These are phyloP conservation scores for Podarcis lilfordi DNA, from an alignment of 2,797 vertebrate species.

Conservation along the genomic window DNA sequence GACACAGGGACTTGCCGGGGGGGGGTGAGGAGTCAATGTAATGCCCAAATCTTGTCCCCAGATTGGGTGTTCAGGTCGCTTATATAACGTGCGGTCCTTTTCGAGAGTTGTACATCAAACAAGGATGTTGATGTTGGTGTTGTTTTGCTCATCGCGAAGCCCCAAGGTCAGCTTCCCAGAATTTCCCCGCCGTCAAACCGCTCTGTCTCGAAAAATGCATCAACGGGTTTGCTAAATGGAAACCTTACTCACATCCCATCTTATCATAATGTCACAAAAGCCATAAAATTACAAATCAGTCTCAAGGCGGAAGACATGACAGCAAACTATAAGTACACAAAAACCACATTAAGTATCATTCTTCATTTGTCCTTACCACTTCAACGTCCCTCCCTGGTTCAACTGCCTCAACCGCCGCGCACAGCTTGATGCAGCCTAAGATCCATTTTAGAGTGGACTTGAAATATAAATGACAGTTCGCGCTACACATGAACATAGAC, in stretches of 20 bases:
- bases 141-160: conserved; percentile 68
- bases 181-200: conserved; percentile 55
- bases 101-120: conserved; percentile 56
- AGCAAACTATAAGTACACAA: conserved; percentile 90
- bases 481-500: conserved; percentile 87
- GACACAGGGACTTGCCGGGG: fast-evolving
- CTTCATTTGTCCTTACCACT: conserved; percentile 85
- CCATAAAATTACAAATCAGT: conserved; percentile 84
- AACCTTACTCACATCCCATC: conserved; percentile 74
- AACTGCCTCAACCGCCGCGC: conserved; percentile 63
- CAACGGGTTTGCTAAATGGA: conserved; percentile 82
- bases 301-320: conserved; percentile 85
- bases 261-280: conserved; percentile 80
- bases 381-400: conserved; percentile 77
- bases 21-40: background rate
- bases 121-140: conserved; percentile 18
- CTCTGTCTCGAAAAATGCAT: conserved; percentile 70
- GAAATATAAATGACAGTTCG: conserved; percentile 91
- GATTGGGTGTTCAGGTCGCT: conserved; percentile 54
- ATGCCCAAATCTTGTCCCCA: background rate
- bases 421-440: conserved; percentile 79
- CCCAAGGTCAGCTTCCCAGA: conserved; percentile 66
- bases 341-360: conserved; percentile 95
- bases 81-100: conserved; percentile 54
- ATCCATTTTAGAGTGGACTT: conserved; percentile 82